Conservation (phyloP, 1,140 invertebrate genomes). For the Drosophila takahashii region DNA sequence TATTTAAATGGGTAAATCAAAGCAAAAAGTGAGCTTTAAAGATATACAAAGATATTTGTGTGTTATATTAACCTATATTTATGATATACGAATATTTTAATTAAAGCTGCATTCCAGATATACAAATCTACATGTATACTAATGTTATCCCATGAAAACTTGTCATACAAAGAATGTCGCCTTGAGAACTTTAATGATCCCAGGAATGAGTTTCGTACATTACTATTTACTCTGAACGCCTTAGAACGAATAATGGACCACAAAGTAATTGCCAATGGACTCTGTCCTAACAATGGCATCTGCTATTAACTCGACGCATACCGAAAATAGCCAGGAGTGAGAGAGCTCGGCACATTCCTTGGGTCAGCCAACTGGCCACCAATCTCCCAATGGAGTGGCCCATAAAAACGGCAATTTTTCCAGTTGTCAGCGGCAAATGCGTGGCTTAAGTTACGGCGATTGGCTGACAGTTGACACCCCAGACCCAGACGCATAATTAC, state of each 20-base stretch:
- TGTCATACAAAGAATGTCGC: slow-evolving; percentile 8
- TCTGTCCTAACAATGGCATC: slow-evolving; percentile 49
- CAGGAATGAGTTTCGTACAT: slow-evolving; percentile 13
- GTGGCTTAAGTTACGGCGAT: slow-evolving; percentile 78
- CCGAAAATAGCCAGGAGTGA: slow-evolving; percentile 42
- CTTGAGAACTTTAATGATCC: slow-evolving; percentile 18
- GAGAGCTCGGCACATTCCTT: slow-evolving; percentile 50
- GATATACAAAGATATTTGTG: too few species aligned
- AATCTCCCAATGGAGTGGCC: slow-evolving; percentile 42
- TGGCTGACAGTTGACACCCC: slow-evolving; percentile 80
- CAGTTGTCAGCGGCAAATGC: slow-evolving; percentile 80
- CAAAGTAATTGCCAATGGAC: slow-evolving; percentile 63
- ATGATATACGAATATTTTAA: too few species aligned
- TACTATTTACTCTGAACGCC: slow-evolving; percentile 13
- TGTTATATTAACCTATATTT: too few species aligned
- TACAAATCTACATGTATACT: too few species aligned
- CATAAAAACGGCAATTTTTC: slow-evolving; percentile 82
- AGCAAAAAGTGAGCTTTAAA: too few species aligned
- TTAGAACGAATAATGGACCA: slow-evolving; percentile 54
- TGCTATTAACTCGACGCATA: slow-evolving; percentile 75
- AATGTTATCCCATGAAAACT: not conserved
- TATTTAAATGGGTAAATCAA: not conserved
- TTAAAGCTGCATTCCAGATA: not conserved
- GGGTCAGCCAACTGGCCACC: slow-evolving; percentile 38
- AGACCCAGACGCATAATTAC: slow-evolving; percentile 70